Evolutionary conservation across 2,888 invertebrate genomes (phyloP), one percentile per base, ranked within the genome.

Genomic region (Acanthosepion esculentum): DNA sequence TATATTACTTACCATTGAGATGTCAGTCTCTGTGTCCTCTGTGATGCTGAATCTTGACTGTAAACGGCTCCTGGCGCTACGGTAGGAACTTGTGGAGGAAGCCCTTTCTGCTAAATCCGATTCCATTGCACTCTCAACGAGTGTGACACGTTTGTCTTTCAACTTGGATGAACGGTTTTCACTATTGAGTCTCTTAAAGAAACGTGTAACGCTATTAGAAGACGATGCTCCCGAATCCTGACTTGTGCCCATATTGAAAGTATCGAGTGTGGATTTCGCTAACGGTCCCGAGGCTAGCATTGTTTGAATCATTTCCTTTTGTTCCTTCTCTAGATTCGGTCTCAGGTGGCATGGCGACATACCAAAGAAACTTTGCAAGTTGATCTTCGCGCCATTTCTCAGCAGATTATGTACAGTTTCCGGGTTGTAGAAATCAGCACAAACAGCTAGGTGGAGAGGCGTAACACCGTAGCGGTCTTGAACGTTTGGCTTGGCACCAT

Each of bases 401-500:
- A 98, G 96, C 95, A 98, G 97, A 95, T 97, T 97, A 92, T 97
- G 97, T 93, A 98, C 97, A 96, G 98, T 98, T 95, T 98, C 98
- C 97, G 98, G 98, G 93, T 98, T 98, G 94, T 98, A 97, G 95
- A 98, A 98, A n/a, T 98, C 97, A 96, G 98, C 98, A 95, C 98
- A 97, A 92, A 98, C 98, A 53, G 98, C 98, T 94, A 98, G 96
- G 96, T 98, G 98, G 48, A 98, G 97, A 1, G 98, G 98, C 33
- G 98, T 98, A 96, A 98, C 98, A 48, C 98, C 98, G 95, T 98
- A 97, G 48, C 97, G 97, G 96, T 98, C 98, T 96, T 97, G 97
- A 94, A 97, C 97, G 96, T 98, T 97, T 5, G 97, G 97, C 94
- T 97, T 97, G 3, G 98, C 98, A 78, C 98, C 98, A 96, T 98